Conservation (phyloP, 2,113 vertebrate species). For the Clarias macrocephalus region DNA sequence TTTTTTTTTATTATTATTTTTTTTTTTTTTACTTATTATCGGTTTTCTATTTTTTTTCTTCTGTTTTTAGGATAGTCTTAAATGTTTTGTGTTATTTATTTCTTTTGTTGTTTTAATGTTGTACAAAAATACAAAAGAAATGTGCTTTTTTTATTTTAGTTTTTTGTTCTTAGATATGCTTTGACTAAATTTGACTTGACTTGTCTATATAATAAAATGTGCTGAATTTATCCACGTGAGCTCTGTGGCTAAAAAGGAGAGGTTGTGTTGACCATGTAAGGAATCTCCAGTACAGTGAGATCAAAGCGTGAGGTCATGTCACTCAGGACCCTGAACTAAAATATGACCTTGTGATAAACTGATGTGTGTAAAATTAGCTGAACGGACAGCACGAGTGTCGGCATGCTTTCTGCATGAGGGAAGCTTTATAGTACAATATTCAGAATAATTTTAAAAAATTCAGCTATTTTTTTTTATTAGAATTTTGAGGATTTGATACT, state of each 20-base stretch:
- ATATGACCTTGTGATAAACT: constrained; percentile 9
- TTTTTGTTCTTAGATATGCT: too few relatives aligned
- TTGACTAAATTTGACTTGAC: too few relatives aligned
- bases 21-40: too few relatives aligned
- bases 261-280: constrained; percentile 18
- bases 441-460: background rate
- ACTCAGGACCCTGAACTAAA: background rate
- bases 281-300: constrained; percentile 16
- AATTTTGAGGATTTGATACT: background rate
- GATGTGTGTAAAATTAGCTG: constrained; percentile 37
- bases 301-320: background rate
- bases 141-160: too few relatives aligned
- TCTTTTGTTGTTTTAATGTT: too few relatives aligned
- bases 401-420: constrained; percentile 9
- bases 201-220: background rate
- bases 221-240: background rate
- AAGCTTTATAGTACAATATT: background rate
- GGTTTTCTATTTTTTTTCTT: too few relatives aligned
- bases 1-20: too few relatives aligned
- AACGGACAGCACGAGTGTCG: constrained; percentile 1
- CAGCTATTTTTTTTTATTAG: background rate
- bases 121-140: too few relatives aligned
- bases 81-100: too few relatives aligned
- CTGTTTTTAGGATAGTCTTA: too few relatives aligned
- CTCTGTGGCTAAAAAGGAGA: background rate